phyloP scores from a whole-genome alignment of 1,140 invertebrate genomes.

The Ostrea denselamellosa region DNA sequence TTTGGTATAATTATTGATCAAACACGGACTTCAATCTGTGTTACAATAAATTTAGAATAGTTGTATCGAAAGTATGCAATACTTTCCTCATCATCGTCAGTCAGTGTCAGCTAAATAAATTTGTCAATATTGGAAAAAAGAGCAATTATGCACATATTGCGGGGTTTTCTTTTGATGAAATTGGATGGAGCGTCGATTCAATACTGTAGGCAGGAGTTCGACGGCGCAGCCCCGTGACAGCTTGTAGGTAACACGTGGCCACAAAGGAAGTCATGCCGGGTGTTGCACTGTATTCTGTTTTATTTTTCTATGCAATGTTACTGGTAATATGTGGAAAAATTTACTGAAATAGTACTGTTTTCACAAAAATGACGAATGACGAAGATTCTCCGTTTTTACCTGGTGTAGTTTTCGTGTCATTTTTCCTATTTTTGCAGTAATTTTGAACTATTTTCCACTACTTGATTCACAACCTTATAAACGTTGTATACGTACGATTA shows the following conservation, averaged over 20 bases:
- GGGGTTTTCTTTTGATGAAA: constrained; percentile 19
- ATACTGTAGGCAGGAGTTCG: background rate
- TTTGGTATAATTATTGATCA: background rate
- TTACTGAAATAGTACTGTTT: too few relatives aligned
- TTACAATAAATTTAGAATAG: background rate
- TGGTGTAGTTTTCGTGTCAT: too few relatives aligned
- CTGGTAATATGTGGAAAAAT: too few relatives aligned
- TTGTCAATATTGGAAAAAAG: constrained; percentile 34
- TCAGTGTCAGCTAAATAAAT: background rate
- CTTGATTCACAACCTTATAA: too few relatives aligned
- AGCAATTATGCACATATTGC: constrained; percentile 8
- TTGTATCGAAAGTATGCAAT: background rate
- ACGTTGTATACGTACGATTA: too few relatives aligned
- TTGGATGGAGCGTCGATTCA: background rate
- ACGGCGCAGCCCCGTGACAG: background rate
- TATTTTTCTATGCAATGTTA: too few relatives aligned
- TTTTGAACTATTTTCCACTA: too few relatives aligned
- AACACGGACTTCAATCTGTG: background rate
- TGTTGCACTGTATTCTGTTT: background rate
- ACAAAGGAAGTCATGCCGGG: background rate
- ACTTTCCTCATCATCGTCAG: background rate
- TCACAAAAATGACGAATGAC: too few relatives aligned
- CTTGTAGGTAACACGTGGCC: constrained; percentile 6
- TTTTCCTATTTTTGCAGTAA: too few relatives aligned
- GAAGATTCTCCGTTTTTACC: too few relatives aligned